Evolutionary conservation across 1,140 invertebrate species (phyloP), one percentile per base, ranked within the genome.

Genomic region (Arion vulgaris): DNA sequence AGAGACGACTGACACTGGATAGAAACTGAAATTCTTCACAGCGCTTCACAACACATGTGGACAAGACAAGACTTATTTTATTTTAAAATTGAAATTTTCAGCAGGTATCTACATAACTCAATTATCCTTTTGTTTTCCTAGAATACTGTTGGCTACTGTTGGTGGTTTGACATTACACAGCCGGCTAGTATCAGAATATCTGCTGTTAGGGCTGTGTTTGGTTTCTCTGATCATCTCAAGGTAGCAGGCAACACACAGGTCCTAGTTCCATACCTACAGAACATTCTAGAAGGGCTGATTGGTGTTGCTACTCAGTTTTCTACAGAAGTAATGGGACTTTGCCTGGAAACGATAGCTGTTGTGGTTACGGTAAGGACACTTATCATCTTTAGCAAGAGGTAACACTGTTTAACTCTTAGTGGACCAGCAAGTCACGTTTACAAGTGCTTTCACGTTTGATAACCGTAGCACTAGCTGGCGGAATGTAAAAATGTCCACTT

Each of bases 261-360:
- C 1, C 84, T 94, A 11, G 86, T 89, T 0, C 93, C 94, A n/a
- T 93, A 93, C 87, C 88, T 95, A 34, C 90, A 92, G 28, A 91
- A 90, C 49, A 92, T 94, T 34, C 88, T 94, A 49, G 94, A 94
- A 57, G 93, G 93, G 19, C 87, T 94, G 0, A 85, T 95, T 26
- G 87, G 91, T 68, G 90, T 95, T 81, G 93, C 93, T 38, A 91
- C 91, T 32, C 92, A 93, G 87, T 93, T 93, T 79, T 94, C 94
- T 39, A 92, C 94, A 36, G 94, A 94, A 85, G 94, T 96, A n/a
- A 88, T 96, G 2, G 93, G 93, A 0, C 87, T 96, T 0, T 93
- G 95, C 17, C 92, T 96, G 90, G 95, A 96, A 88, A 94, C 95
- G 0, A 91, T 96, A 41, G 93, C 94, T 34, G 92, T 94, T 62